Percentiles rank a stretch among this genome's conserved stretches.
These are phyloP conservation scores for Pinctada fucata DNA, from an alignment of 2,888 invertebrate genomes.

Conservation along the genomic window DNA sequence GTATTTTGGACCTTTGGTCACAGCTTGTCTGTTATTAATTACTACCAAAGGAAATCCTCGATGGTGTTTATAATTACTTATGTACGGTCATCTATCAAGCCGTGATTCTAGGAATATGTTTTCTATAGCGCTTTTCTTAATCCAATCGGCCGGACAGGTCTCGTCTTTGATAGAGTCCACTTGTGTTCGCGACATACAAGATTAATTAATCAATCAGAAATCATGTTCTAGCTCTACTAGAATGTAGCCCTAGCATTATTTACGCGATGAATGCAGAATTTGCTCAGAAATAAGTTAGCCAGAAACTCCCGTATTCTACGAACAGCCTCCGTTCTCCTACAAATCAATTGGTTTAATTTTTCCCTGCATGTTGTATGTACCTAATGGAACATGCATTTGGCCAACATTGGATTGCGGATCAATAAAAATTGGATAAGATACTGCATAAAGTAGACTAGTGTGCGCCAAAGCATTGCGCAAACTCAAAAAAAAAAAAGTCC, in stretches of 20 bases:
- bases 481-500: too few species aligned
- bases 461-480: too few species aligned
- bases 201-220: slow-evolving; percentile 11
- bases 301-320: background rate
- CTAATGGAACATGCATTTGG: too few species aligned
- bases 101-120: slow-evolving; percentile 6
- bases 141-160: background rate
- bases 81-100: slow-evolving; percentile 1
- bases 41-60: background rate
- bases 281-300: background rate
- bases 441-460: too few species aligned
- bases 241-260: too few species aligned
- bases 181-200: background rate
- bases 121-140: slow-evolving; percentile 1
- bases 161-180: slow-evolving; percentile 2
- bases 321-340: too few species aligned
- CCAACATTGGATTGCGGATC: too few species aligned
- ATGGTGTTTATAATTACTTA: slow-evolving; percentile 4
- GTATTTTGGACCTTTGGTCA: background rate
- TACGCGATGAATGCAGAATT: background rate
- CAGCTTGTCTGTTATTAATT: background rate
- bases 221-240: background rate
- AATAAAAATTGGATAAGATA: too few species aligned
- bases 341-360: too few species aligned
- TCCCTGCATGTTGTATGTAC: too few species aligned